Conservation (phyloP, 2,888 invertebrate species). For the Caenorhabditis sp. region DNA sequence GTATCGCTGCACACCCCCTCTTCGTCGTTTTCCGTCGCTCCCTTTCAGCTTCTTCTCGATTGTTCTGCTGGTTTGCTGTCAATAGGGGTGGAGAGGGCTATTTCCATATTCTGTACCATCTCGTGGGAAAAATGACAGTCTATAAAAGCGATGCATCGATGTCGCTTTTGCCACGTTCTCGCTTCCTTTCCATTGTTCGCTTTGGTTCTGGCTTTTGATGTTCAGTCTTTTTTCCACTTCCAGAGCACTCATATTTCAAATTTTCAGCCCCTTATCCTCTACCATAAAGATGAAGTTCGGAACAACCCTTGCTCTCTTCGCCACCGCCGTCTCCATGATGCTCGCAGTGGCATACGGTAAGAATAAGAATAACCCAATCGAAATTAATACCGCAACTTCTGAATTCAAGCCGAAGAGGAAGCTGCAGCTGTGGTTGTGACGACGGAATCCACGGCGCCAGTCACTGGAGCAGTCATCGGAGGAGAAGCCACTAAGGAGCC, state of each 20-base stretch:
- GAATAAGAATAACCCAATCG: not conserved
- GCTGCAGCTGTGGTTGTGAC: slow-evolving; percentile 24
- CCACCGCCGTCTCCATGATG: slow-evolving; percentile 36
- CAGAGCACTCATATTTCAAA: not conserved
- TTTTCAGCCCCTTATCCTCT: slow-evolving; percentile 33
- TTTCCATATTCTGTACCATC: slow-evolving; percentile 42
- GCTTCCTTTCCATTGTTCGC: not conserved
- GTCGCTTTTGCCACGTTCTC: slow-evolving; percentile 4
- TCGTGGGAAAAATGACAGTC: slow-evolving; percentile 40
- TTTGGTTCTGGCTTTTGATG: not conserved
- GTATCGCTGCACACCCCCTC: slow-evolving; percentile 27
- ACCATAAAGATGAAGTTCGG: slow-evolving; percentile 33
- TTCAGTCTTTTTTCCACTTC: not conserved
- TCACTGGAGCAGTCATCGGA: slow-evolving; percentile 27
- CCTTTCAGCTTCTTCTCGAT: not conserved
- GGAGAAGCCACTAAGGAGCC: slow-evolving; percentile 8
- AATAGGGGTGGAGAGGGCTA: not conserved
- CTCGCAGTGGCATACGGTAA: slow-evolving; percentile 32
- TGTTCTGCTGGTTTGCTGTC: slow-evolving; percentile 8
- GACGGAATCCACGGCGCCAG: slow-evolving; percentile 3
- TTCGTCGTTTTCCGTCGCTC: not conserved
- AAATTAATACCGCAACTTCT: no score
- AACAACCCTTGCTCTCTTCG: slow-evolving; percentile 25
- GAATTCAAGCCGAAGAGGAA: slow-evolving; percentile 29
- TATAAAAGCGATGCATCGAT: slow-evolving; percentile 22